Evolutionary conservation across 2,888 invertebrate species (phyloP), one percentile per base, ranked within the genome.

Genomic region (Escarpia spicata): DNA sequence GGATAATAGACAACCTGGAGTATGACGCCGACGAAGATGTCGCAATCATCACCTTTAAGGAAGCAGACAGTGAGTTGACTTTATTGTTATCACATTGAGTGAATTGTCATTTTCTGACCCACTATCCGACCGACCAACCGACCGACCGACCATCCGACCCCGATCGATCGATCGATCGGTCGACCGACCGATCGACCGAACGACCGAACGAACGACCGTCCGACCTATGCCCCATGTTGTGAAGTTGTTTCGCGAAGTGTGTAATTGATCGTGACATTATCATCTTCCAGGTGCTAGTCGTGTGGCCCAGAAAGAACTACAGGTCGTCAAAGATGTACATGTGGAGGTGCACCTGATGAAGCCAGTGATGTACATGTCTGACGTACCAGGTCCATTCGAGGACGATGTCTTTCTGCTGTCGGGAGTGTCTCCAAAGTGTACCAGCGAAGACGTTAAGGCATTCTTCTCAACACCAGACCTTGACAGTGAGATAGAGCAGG

Each of bases 331-430:
- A 26, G 43, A 91, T 37, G 44, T 58, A 91, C 92, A 43, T 15
- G 92, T 93, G 12, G 3, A 43, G 4, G 37, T 93, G 43, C 26
- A 19, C 3, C 15, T 90, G 43, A 58, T 93, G 89, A 58, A 26
- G 31, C 93, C 93, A 37, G 37, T 31, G 19, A 15, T 52, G 15
- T 9, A 43, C n/a, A 89, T 92, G 26, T 52, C 90, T 37, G n/a
- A 15, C 8, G n/a, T 92, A 31, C 37, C 19, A 31, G 93, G 92
- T 90, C 91, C 58, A 15, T n/a, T 44, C 15, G 89, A 92, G 15
- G 9, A n/a, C 9, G 58, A 92, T 90, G 43, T 31, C 44, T 44
- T 92, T 26, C 31, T 92, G 4, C 19, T 89, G 12, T 37, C 10
- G 37, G n/a, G 90, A 26, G 26, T 92, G 31, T 91, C 92, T 9